A percentile compares a stretch with the other conserved stretches of the same genome.
Evolutionary conservation across 2,113 vertebrate species (phyloP).

Genomic region (Periophthalmodon schlosseri): DNA sequence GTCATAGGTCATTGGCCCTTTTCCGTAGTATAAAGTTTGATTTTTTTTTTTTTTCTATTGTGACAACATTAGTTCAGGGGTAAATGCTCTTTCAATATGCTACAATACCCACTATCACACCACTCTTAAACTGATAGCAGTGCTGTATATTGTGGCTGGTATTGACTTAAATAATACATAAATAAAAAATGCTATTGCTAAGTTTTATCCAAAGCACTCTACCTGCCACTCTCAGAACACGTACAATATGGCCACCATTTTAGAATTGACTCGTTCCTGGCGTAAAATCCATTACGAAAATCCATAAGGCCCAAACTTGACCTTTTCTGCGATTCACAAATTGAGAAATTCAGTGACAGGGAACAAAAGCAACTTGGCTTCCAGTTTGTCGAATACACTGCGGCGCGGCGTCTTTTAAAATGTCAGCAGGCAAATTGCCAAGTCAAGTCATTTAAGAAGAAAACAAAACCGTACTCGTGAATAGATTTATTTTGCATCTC

Average conservation of each 20-base stretch:
- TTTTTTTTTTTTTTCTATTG: too few relatives aligned
- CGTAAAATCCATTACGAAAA: conserved; percentile 61
- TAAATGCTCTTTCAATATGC: background rate
- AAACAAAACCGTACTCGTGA: conserved; percentile 18
- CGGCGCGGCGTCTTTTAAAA: conserved; percentile 56
- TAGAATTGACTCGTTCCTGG: conserved; percentile 35
- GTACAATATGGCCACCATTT: conserved; percentile 18
- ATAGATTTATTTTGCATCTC: conserved; percentile 1
- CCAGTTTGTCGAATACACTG: conserved; percentile 40
- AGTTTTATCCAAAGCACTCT: background rate
- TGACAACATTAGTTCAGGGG: too few relatives aligned
- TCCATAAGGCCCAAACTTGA: conserved; percentile 55
- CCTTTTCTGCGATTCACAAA: conserved; percentile 51
- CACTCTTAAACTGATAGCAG: background rate
- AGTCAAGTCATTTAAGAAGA: conserved; percentile 48
- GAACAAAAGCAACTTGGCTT: conserved; percentile 53
- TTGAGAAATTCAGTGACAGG: conserved; percentile 37
- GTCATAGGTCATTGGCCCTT: too few relatives aligned
- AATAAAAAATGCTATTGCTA: background rate
- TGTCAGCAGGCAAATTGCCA: conserved; percentile 62
- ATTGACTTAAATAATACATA: background rate
- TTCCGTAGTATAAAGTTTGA: too few relatives aligned
- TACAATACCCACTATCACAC: background rate
- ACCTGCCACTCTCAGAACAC: conserved; percentile 32
- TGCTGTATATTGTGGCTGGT: background rate